Percentiles rank a stretch among this genome's conserved stretches.
These are phyloP conservation scores for Serinus canaria DNA, from an alignment of 2,113 vertebrate species.

Conservation along the genomic window DNA sequence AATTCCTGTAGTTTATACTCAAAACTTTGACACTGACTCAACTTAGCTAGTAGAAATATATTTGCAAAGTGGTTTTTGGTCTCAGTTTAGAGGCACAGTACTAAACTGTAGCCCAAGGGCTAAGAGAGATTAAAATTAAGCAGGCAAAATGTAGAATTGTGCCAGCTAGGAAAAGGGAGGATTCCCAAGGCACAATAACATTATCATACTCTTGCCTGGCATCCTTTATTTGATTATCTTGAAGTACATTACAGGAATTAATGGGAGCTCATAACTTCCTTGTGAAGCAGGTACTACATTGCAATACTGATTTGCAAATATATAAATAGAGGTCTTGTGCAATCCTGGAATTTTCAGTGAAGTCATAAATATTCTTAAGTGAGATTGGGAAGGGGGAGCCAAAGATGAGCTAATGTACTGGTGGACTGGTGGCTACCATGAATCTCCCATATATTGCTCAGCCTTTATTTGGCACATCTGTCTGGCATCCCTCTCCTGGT, in stretches of 20 bases:
- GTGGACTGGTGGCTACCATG: background rate
- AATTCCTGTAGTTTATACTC: background rate
- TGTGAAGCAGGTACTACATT: background rate
- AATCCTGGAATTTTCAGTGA: background rate
- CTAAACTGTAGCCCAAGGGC: conserved; percentile 20
- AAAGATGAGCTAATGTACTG: rapidly evolving
- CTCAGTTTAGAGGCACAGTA: conserved; percentile 7
- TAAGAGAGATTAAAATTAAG: conserved; percentile 36
- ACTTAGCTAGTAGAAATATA: conserved; percentile 14
- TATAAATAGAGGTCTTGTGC: background rate
- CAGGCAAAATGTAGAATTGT: background rate
- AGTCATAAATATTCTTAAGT: background rate
- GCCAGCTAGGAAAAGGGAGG: conserved; percentile 10
- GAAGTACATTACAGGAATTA: background rate
- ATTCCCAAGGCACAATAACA: conserved; percentile 7
- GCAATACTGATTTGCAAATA: background rate
- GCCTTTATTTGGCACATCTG: background rate
- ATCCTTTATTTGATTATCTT: conserved; percentile 16
- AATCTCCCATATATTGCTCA: background rate
- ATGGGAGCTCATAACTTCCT: background rate
- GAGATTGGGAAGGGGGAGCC: background rate
- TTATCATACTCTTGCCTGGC: background rate
- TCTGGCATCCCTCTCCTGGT: background rate
- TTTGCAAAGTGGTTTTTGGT: conserved; percentile 26
- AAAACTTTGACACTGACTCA: conserved; percentile 33